Conservation (phyloP, 1,140 invertebrate genomes). For the Halotydeus destructor region DNA sequence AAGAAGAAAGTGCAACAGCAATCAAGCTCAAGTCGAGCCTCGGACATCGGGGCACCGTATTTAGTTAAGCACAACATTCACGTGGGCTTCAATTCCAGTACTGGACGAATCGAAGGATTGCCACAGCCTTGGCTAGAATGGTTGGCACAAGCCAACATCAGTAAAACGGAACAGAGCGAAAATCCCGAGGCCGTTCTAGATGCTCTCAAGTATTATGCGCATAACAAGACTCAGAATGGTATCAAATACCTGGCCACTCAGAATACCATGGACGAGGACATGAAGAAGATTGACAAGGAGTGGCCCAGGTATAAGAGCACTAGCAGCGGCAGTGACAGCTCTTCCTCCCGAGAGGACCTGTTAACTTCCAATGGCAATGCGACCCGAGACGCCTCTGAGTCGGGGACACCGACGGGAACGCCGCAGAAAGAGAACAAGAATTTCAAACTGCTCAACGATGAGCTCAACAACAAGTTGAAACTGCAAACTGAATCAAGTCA, state of each 20-base stretch:
- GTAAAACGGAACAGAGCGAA: constrained; percentile 57
- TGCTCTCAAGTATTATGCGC: constrained; percentile 77
- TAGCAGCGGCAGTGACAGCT: background rate
- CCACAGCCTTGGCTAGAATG: constrained; percentile 52
- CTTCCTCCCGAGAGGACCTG: constrained; percentile 5
- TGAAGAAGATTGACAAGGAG: constrained; percentile 9
- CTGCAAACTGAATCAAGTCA: too few species aligned
- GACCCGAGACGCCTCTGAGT: background rate
- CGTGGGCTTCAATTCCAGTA: constrained; percentile 47
- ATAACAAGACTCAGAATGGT: constrained; percentile 46
- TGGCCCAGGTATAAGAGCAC: background rate
- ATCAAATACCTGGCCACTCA: constrained; percentile 54
- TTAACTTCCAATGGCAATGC: background rate
- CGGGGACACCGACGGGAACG: background rate
- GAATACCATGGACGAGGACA: constrained; percentile 24
- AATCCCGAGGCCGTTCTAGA: constrained; percentile 75
- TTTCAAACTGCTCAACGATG: too few species aligned
- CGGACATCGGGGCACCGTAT: constrained; percentile 18
- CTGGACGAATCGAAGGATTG: constrained; percentile 51
- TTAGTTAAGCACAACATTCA: constrained; percentile 52
- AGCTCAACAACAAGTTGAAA: too few species aligned
- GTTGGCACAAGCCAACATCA: constrained; percentile 60
- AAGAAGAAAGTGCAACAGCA: too few species aligned
- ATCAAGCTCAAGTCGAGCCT: too few species aligned
- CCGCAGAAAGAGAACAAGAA: background rate